Conservation (phyloP, 2,888 invertebrate species). For the Lymantria dispar region DNA sequence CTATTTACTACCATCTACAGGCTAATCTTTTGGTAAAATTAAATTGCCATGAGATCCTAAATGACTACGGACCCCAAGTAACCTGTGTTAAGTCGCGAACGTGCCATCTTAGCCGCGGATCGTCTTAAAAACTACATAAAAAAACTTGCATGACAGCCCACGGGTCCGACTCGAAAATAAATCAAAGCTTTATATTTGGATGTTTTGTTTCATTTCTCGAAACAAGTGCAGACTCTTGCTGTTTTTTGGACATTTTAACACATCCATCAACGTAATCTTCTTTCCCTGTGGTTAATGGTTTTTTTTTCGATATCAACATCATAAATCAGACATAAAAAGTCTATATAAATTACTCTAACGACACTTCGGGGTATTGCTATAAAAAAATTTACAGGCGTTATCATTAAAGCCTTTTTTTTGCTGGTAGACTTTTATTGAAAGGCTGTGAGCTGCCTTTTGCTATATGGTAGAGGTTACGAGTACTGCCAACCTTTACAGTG, state of each 20-base stretch:
- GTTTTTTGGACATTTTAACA: neutral
- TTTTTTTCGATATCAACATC: neutral
- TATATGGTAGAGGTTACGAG: no score
- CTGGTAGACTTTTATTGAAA: no score
- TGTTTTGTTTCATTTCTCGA: neutral
- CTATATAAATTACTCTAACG: neutral
- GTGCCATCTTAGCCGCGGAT: conserved; percentile 27
- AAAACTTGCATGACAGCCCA: conserved; percentile 27
- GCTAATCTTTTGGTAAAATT: no score
- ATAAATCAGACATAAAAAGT: neutral
- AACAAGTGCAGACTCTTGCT: neutral
- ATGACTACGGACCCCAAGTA: conserved; percentile 20
- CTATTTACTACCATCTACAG: no score
- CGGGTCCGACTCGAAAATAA: conserved; percentile 14
- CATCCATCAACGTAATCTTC: conserved; percentile 2
- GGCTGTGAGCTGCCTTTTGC: no score
- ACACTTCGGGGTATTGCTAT: neutral
- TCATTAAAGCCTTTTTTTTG: neutral
- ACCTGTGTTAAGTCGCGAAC: conserved; percentile 22
- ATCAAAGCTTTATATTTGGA: conserved; percentile 21
- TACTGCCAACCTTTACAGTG: no score
- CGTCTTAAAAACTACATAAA: conserved; percentile 30
- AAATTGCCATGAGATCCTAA: no score
- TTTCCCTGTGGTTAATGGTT: neutral
- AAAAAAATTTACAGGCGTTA: neutral